phyloP scores from a whole-genome alignment of 2,888 invertebrate species.

The Tetanocera ferruginea region DNA sequence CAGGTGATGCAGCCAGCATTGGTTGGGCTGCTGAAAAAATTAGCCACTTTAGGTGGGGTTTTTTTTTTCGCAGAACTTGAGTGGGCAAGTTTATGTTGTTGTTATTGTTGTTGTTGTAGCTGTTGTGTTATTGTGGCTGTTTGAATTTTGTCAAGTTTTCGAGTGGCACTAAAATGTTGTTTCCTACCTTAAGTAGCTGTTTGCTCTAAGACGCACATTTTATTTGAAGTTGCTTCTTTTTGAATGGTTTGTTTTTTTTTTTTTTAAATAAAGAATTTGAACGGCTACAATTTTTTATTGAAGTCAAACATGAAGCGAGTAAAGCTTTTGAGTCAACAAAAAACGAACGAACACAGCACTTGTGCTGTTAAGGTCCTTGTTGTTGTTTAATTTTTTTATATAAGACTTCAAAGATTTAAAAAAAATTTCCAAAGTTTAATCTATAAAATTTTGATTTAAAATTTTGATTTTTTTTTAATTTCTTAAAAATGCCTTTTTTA shows the following conservation, averaged over 20 bases:
- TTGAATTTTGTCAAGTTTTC: not conserved
- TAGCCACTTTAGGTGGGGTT: conserved; percentile 14
- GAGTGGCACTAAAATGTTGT: conserved; percentile 1
- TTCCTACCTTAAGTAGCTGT: not conserved
- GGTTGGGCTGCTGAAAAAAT: not conserved
- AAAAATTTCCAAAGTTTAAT: too few species aligned
- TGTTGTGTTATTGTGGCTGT: not conserved
- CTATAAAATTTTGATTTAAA: too few species aligned
- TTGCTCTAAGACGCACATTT: not conserved
- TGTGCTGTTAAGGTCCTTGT: not conserved
- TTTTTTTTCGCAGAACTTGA: not conserved
- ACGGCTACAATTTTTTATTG: conserved; percentile 1
- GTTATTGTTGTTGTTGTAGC: not conserved
- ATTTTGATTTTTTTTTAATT: too few species aligned
- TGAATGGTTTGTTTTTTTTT: not conserved
- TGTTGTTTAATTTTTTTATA: not conserved
- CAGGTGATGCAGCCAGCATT: not conserved
- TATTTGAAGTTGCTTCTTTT: not conserved
- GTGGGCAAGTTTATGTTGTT: conserved; percentile 1
- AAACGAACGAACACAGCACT: too few species aligned
- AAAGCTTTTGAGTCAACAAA: not conserved
- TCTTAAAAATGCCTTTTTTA: too few species aligned
- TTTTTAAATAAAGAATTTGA: not conserved
- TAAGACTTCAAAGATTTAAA: not conserved
- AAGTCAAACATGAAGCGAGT: not conserved